phyloP scores from a whole-genome alignment of 2,888 invertebrate species.

The Drosophila diplacantha region DNA sequence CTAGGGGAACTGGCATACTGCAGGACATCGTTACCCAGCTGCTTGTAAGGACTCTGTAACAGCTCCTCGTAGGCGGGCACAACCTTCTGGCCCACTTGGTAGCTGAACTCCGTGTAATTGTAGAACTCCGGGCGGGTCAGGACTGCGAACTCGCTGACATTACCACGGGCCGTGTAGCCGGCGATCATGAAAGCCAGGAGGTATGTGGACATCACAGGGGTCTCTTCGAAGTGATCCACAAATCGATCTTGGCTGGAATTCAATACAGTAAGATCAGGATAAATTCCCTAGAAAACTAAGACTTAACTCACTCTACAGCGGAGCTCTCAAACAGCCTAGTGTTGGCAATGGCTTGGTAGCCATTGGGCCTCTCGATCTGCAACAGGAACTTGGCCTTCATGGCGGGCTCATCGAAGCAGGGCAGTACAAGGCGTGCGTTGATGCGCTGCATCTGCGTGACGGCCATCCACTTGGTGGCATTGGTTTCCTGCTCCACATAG shows the following conservation, averaged over 20 bases:
- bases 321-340: conserved; percentile 49
- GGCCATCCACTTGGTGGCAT: conserved; percentile 76
- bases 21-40: conserved; percentile 81
- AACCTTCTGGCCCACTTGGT: conserved; percentile 53
- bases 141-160: conserved; percentile 77
- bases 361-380: conserved; percentile 79
- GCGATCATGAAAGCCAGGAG: conserved; percentile 88
- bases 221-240: conserved; percentile 70
- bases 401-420: conserved; percentile 87
- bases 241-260: conserved; percentile 49
- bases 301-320: conserved; percentile 47
- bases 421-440: conserved; percentile 83
- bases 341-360: conserved; percentile 73
- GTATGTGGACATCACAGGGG: conserved; percentile 86
- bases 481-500: conserved; percentile 54
- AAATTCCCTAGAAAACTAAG: not conserved
- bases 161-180: conserved; percentile 75
- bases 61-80: conserved; percentile 80
- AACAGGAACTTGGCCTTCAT: conserved; percentile 83
- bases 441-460: conserved; percentile 84
- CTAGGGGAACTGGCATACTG: conserved; percentile 88
- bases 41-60: conserved; percentile 83
- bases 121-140: conserved; percentile 84
- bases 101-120: conserved; percentile 83
- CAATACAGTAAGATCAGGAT: not conserved